These are phyloP conservation scores for Poecilia gillii DNA, from an alignment of 2,797 vertebrate genomes.

Conservation along the genomic window DNA sequence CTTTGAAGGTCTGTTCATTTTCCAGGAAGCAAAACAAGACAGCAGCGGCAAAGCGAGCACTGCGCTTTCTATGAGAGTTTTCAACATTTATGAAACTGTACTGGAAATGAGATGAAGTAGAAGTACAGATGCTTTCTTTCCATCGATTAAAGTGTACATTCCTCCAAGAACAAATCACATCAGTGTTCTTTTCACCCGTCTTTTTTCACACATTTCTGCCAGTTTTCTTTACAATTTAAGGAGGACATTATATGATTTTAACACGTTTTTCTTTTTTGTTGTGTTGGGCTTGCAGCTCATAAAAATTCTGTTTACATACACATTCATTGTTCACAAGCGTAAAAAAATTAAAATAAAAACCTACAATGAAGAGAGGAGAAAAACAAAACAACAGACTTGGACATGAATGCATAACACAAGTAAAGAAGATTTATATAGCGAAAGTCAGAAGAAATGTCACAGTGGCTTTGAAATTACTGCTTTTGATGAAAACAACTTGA, in stretches of 20 bases:
- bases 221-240: neutral
- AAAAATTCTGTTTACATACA: neutral
- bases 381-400: neutral
- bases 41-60: slow-evolving; percentile 15
- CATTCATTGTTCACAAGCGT: neutral
- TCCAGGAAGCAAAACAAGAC: slow-evolving; percentile 36
- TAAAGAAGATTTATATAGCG: neutral
- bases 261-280: neutral
- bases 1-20: slow-evolving; percentile 69
- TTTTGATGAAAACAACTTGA: neutral
- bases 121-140: neutral
- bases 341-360: neutral
- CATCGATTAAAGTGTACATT: neutral
- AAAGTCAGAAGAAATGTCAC: neutral
- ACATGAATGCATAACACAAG: neutral
- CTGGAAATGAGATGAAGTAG: slow-evolving; percentile 18
- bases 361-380: neutral
- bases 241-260: neutral
- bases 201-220: neutral
- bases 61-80: slow-evolving; percentile 8
- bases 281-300: neutral
- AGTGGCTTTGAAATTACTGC: neutral
- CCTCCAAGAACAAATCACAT: neutral
- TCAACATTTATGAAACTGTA: neutral
- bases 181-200: neutral